Conservation (phyloP, 2,888 invertebrate species). For the Tinea trinotella region DNA sequence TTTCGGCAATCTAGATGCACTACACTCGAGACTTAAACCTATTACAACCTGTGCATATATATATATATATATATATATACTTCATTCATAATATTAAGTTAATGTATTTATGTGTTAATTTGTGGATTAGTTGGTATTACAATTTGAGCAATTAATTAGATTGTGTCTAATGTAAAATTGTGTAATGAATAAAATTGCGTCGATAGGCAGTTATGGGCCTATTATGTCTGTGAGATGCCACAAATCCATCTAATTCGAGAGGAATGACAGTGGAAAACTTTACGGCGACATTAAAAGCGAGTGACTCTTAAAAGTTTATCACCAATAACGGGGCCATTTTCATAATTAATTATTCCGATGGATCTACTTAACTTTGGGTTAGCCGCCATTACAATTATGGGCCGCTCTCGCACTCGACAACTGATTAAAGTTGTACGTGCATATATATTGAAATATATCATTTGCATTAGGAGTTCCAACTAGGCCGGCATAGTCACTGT, state of each 20-base stretch:
- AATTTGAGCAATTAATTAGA: too few relatives aligned
- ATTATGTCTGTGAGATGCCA: background rate
- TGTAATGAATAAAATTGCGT: too few relatives aligned
- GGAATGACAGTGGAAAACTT: slow-evolving; percentile 14
- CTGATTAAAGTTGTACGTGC: too few relatives aligned
- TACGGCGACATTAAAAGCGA: slow-evolving; percentile 3
- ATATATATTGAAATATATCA: too few relatives aligned
- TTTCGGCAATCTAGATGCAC: background rate
- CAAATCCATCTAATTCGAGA: slow-evolving; percentile 9
- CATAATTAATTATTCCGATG: slow-evolving; percentile 15
- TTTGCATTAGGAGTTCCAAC: too few relatives aligned
- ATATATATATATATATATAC: background rate
- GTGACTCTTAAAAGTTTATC: slow-evolving; percentile 9
- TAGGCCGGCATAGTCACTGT: too few relatives aligned
- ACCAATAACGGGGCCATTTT: slow-evolving; percentile 10
- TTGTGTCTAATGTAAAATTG: too few relatives aligned
- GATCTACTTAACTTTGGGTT: background rate
- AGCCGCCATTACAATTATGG: background rate
- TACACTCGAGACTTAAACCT: too few relatives aligned
- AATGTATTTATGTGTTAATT: too few relatives aligned
- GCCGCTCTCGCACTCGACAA: background rate
- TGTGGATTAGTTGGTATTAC: too few relatives aligned
- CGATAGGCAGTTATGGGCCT: too few relatives aligned
- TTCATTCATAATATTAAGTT: background rate
- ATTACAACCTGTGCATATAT: background rate